These are phyloP conservation scores for Stictonetta naevosa DNA, from an alignment of 2,113 vertebrate genomes.

Conservation along the genomic window DNA sequence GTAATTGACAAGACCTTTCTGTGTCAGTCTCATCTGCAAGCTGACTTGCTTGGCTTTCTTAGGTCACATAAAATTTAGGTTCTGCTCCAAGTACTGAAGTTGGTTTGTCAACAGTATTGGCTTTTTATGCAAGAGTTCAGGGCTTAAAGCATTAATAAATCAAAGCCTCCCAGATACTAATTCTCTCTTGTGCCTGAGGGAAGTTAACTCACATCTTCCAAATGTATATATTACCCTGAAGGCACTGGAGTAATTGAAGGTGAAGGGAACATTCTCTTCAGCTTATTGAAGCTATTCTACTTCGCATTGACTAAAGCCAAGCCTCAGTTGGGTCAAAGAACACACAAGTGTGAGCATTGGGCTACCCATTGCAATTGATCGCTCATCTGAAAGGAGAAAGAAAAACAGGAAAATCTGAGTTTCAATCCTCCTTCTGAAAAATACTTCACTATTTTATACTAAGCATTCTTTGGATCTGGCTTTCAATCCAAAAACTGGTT, in stretches of 20 bases:
- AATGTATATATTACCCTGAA: not conserved
- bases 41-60: not conserved
- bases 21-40: not conserved
- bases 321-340: not conserved
- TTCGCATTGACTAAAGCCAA: not conserved
- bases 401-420: not conserved
- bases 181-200: not conserved
- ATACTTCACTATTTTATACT: not conserved
- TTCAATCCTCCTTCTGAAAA: not conserved
- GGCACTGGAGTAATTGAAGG: not conserved
- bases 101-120: not conserved
- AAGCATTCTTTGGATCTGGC: not conserved
- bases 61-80: not conserved
- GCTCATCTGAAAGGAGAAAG: not conserved
- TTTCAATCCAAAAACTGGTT: not conserved
- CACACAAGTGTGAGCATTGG: not conserved
- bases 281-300: not conserved
- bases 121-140: not conserved
- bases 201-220: constrained; percentile 9
- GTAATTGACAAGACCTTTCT: not conserved
- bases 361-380: not conserved
- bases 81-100: not conserved
- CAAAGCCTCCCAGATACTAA: not conserved
- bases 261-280: not conserved
- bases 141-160: not conserved